Percentiles rank a stretch among this genome's conserved stretches.
Evolutionary conservation across 2,797 vertebrate genomes (phyloP).

Genomic region (Phyllotis vaccarum): DNA sequence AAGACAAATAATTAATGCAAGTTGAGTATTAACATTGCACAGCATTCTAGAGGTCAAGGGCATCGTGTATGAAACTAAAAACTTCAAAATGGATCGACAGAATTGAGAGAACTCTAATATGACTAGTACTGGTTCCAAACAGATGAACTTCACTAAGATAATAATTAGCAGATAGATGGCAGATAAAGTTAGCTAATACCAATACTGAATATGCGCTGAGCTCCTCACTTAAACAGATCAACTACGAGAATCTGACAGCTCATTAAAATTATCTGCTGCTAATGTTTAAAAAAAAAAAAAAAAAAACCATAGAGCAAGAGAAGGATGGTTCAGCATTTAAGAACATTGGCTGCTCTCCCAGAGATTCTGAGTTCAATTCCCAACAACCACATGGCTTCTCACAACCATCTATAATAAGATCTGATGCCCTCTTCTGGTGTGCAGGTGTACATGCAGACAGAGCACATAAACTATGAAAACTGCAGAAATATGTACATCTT

Average conservation of each 20-base stretch:
- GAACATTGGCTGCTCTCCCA: not conserved
- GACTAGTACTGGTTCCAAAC: not conserved
- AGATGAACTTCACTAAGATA: not conserved
- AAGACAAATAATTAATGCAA: not conserved
- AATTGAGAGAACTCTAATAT: not conserved
- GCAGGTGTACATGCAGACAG: not conserved
- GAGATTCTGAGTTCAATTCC: not conserved
- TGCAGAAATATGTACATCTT: not conserved
- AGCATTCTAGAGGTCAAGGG: not conserved
- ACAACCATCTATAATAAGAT: not conserved
- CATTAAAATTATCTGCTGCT: not conserved
- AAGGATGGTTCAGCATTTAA: not conserved
- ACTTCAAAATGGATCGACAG: not conserved
- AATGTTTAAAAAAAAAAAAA: not conserved
- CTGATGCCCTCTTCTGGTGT: not conserved
- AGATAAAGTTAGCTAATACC: not conserved
- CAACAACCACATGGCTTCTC: not conserved
- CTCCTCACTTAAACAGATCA: not conserved
- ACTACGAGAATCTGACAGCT: slow-evolving; percentile 2
- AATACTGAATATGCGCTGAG: not conserved
- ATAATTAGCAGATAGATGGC: not conserved
- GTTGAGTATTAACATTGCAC: not conserved
- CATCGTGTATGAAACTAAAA: not conserved
- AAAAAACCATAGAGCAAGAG: not conserved
- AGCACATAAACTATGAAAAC: not conserved